Evolutionary conservation across 2,797 vertebrate species (phyloP).

Genomic region (Sarcophilus harrisii): DNA sequence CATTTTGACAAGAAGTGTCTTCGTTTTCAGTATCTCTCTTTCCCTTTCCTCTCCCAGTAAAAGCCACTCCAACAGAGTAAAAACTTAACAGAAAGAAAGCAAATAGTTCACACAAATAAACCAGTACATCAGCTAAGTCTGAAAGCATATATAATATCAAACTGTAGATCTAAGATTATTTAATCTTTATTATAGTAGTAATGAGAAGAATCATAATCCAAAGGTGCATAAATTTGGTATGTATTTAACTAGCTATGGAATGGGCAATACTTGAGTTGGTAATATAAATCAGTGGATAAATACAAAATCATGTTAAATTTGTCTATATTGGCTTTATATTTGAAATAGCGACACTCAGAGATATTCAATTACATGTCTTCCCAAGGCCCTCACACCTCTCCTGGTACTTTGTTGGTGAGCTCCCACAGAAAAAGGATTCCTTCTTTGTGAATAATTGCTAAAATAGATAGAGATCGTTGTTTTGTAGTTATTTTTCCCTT

Average conservation of each 20-base stretch:
- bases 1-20: not conserved
- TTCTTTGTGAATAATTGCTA: not conserved
- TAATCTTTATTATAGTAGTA: not conserved
- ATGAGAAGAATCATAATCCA: not conserved
- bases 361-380: not conserved
- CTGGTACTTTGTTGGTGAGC: not conserved
- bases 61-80: not conserved
- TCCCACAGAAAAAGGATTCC: not conserved
- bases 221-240: not conserved
- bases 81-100: not conserved
- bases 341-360: not conserved
- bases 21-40: not conserved
- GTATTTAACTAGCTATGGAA: not conserved
- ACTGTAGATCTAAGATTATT: not conserved
- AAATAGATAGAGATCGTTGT: not conserved
- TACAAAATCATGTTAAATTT: not conserved
- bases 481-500: slow-evolving; percentile 36
- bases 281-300: not conserved
- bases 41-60: not conserved
- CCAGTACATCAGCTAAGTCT: not conserved
- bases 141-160: not conserved
- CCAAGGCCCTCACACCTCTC: not conserved
- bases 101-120: not conserved
- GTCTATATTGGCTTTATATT: not conserved
- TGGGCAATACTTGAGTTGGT: not conserved